These are phyloP conservation scores for Callimorpha dominula DNA, from an alignment of 2,888 invertebrate species.

Conservation along the genomic window DNA sequence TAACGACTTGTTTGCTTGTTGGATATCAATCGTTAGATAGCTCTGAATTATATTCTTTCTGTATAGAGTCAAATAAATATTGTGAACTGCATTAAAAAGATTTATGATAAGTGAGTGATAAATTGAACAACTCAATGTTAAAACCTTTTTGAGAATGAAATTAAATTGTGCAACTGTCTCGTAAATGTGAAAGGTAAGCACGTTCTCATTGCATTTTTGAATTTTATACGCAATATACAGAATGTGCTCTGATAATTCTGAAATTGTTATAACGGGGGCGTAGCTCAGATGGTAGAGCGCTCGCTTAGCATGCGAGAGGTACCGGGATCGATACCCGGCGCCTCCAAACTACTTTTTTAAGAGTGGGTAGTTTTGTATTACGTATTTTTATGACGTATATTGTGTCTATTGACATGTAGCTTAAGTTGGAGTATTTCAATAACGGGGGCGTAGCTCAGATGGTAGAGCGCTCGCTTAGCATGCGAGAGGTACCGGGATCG, in stretches of 20 bases:
- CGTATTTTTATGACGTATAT: neutral
- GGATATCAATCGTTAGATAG: too few species aligned
- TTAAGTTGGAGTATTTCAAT: neutral
- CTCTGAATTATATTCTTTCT: too few species aligned
- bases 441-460: conserved; percentile 85
- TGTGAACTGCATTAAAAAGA: too few species aligned
- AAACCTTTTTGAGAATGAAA: conserved; percentile 6
- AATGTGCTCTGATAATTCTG: conserved; percentile 17
- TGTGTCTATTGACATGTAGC: neutral
- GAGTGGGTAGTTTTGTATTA: neutral
- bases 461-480: conserved; percentile 88
- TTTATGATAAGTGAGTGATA: neutral
- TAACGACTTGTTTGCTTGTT: too few species aligned
- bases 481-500: conserved; percentile 85
- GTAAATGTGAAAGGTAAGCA: conserved; percentile 44
- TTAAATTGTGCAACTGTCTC: conserved; percentile 30
- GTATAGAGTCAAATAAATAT: too few species aligned
- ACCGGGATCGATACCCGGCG: conserved; percentile 86
- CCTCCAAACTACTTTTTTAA: conserved; percentile 48
- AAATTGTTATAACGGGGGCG: conserved; percentile 67
- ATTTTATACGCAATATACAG: conserved; percentile 24
- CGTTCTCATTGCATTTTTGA: conserved; percentile 22
- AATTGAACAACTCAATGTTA: neutral
- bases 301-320: conserved; percentile 85
- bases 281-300: conserved; percentile 82